phyloP scores from a whole-genome alignment of 1,140 invertebrate species.

The Melanaphis sacchari region DNA sequence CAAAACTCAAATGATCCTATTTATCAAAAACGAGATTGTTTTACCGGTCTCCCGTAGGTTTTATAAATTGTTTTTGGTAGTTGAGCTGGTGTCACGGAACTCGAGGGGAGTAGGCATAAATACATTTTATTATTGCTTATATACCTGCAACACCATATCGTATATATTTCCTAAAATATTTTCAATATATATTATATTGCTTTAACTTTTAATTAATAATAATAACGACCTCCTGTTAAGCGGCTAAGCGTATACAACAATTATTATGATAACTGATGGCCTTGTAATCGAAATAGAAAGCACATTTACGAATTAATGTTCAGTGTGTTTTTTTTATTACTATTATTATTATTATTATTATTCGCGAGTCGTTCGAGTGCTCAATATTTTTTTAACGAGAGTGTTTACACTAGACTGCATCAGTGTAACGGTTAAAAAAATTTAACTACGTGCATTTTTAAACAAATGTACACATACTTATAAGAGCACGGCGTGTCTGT shows the following conservation, averaged over 20 bases:
- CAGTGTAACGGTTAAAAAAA: conserved; percentile 9
- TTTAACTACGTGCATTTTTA: background rate
- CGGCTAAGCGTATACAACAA: background rate
- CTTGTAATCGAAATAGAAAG: conserved; percentile 19
- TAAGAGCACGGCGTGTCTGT: background rate
- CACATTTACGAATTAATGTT: conserved; percentile 21
- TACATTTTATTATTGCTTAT: background rate
- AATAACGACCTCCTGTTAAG: background rate
- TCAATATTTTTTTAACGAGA: conserved; percentile 22
- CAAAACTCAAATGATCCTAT: background rate
- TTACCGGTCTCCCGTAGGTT: background rate
- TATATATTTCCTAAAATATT: background rate
- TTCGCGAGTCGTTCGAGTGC: conserved; percentile 13
- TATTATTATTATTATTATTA: background rate
- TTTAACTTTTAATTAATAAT: conserved; percentile 13
- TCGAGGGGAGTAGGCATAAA: background rate
- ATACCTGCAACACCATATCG: background rate
- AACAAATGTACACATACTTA: background rate
- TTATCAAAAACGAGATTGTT: background rate
- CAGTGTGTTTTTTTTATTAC: conserved; percentile 8
- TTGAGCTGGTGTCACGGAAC: background rate
- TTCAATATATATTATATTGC: conserved; percentile 2
- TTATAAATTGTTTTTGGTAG: background rate
- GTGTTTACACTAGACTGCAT: conserved; percentile 37
- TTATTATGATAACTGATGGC: background rate